A percentile compares a stretch with the other conserved stretches of the same genome.
Conservation (phyloP, 2,888 invertebrate genomes). For the Troides aeacus region DNA sequence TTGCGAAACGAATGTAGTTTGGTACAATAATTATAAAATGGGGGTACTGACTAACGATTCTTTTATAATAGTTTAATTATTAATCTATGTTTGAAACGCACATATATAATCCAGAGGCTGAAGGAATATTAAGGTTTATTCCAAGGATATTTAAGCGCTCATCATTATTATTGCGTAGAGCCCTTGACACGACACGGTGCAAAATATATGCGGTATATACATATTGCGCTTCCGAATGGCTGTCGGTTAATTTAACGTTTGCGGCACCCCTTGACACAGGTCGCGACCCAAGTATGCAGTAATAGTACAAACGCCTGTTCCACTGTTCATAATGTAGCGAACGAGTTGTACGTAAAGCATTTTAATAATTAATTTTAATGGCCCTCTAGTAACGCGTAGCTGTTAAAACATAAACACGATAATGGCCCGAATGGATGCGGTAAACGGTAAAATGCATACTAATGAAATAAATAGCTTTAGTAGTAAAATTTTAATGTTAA, state of each 20-base stretch:
- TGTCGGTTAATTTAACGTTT: slow-evolving; percentile 1
- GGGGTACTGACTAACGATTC: too few relatives aligned
- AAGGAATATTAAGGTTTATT: too few relatives aligned
- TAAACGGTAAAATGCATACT: slow-evolving; percentile 2
- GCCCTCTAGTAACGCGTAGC: not conserved
- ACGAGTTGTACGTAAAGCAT: not conserved
- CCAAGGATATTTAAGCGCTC: not conserved
- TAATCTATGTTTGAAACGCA: too few relatives aligned
- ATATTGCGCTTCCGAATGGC: not conserved
- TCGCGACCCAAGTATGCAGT: not conserved
- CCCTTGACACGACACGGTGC: not conserved
- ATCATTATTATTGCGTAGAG: not conserved
- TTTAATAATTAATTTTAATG: slow-evolving; percentile 2
- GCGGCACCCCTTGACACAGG: slow-evolving; percentile 2
- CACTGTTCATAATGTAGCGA: not conserved
- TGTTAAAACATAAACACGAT: not conserved
- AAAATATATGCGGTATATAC: not conserved
- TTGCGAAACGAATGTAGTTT: too few relatives aligned
- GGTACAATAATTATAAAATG: too few relatives aligned
- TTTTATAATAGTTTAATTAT: too few relatives aligned
- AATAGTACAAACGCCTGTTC: not conserved
- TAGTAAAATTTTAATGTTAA: too few relatives aligned
- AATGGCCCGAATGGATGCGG: slow-evolving; percentile 5
- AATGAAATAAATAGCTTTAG: not conserved
- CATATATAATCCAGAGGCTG: too few relatives aligned